Base-by-base conservation (phyloP, 1,140 invertebrate species). In the Berghia stephanieae region DNA sequence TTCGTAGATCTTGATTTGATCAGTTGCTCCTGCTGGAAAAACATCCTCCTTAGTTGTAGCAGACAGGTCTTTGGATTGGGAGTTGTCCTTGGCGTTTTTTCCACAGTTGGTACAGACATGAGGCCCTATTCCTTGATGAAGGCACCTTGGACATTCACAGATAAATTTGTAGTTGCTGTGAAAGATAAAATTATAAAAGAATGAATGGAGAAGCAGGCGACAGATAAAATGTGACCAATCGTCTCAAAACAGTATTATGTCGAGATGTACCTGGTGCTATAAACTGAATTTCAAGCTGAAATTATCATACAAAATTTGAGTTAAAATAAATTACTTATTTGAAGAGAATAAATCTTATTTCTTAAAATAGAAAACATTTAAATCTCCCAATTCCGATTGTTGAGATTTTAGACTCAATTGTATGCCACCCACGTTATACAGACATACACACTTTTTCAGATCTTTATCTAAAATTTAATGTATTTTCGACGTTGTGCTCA, bases 71-170 rank as follows among this genome's bases (percentile, higher is more conserved):
- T n/a, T n/a, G n/a, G n/a, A n/a, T n/a, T n/a, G n/a, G n/a, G 76
- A 72, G 18, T 77, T 80, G 8, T 78, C 69, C 18, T 75, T 38
- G 3, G 82, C 79, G 2, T 76, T 57, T 31, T 77, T 81, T 0
- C 75, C 78, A 75, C 85, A 86, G n/a, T 86, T 66, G 3, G 83
- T 83, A 60, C 85, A 86, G 13, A 34, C 71, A 0, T 77, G 42
- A 10, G 85, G 81, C 18, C 80, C 79, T 31, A 84, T 81, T 24
- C 85, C 85, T 69, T 86, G 83, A 75, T 79, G 83, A 74, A 78
- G 60, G 44, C 85, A 86, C 46, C 82, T 69, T 10, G 38, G 38
- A 77, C 85, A 86, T 36, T 82, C 72, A 57, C 85, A 86, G 81
- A 81, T 82, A 74, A 86, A 86, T 71, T 82, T 82, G 77, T 85